phyloP scores from a whole-genome alignment of 1,140 invertebrate species.

The Musca vetustissima region DNA sequence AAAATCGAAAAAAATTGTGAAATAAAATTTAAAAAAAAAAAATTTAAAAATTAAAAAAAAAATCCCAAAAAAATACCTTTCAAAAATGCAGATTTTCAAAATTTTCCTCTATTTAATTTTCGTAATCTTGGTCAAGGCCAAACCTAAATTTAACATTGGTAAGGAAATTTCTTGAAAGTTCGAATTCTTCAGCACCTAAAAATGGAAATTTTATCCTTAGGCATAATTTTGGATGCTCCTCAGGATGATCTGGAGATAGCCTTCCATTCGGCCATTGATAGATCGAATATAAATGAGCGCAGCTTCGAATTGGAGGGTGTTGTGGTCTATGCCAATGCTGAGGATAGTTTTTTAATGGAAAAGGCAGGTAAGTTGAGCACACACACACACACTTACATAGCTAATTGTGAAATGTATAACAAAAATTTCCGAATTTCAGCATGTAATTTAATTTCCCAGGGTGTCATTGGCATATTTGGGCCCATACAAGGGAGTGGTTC shows the following conservation, averaged over 20 bases:
- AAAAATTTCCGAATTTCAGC: conserved; percentile 51
- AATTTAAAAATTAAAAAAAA: background rate
- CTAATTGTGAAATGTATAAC: background rate
- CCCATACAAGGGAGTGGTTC: conserved; percentile 67
- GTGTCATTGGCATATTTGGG: conserved; percentile 79
- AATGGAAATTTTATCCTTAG: too few species aligned
- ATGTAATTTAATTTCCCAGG: conserved; percentile 63
- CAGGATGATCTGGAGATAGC: conserved; percentile 57
- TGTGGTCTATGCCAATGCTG: conserved; percentile 48
- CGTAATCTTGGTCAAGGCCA: background rate
- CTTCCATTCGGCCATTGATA: conserved; percentile 57
- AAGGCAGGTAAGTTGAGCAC: conserved; percentile 49
- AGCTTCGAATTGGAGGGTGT: conserved; percentile 51
- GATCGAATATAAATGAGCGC: conserved; percentile 55
- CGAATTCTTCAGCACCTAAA: too few species aligned
- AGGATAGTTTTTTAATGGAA: conserved; percentile 57
- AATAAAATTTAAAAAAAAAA: background rate
- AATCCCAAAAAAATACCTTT: background rate
- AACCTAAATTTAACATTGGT: conserved; percentile 26
- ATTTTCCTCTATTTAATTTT: background rate
- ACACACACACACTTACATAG: background rate
- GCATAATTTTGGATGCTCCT: conserved; percentile 55
- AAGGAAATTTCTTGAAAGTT: conserved; percentile 5
- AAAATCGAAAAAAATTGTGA: background rate
- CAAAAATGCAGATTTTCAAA: background rate